Evolutionary conservation across 2,797 vertebrate species (phyloP).

Genomic region (Ceryle rudis): DNA sequence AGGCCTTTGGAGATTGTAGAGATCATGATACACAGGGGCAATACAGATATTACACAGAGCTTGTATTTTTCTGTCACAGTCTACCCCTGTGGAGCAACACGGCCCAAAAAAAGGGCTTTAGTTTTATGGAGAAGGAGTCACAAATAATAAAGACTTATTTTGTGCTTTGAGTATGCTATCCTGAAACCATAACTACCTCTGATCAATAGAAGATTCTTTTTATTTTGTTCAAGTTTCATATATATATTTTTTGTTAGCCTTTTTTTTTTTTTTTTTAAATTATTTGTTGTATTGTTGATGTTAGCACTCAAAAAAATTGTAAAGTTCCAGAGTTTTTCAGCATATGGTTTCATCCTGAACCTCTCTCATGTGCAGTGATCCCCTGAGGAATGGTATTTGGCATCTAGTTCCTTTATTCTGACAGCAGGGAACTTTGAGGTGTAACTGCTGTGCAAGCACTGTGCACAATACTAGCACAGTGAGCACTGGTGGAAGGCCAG

Average conservation of each 20-base stretch:
- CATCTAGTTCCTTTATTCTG: background rate
- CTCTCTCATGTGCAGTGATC: background rate
- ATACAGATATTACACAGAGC: background rate
- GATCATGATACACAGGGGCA: background rate
- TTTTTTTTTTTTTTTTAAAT: background rate
- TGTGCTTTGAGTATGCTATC: background rate
- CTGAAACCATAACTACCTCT: background rate
- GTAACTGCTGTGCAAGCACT: background rate
- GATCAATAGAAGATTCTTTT: background rate
- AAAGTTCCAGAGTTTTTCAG: background rate
- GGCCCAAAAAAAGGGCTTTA: background rate
- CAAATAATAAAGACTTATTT: background rate
- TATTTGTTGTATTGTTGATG: background rate
- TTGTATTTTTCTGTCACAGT: background rate
- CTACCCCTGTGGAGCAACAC: background rate
- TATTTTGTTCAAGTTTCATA: background rate
- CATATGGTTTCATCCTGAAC: background rate
- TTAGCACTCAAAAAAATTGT: background rate
- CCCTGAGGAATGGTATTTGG: constrained; percentile 5
- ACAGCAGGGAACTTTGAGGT: background rate
- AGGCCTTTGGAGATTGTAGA: background rate
- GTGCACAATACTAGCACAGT: background rate
- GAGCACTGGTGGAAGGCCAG: background rate
- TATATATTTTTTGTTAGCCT: background rate
- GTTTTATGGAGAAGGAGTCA: background rate